Base-by-base conservation (phyloP, 2,888 invertebrate species). In the Diaperis boleti region DNA sequence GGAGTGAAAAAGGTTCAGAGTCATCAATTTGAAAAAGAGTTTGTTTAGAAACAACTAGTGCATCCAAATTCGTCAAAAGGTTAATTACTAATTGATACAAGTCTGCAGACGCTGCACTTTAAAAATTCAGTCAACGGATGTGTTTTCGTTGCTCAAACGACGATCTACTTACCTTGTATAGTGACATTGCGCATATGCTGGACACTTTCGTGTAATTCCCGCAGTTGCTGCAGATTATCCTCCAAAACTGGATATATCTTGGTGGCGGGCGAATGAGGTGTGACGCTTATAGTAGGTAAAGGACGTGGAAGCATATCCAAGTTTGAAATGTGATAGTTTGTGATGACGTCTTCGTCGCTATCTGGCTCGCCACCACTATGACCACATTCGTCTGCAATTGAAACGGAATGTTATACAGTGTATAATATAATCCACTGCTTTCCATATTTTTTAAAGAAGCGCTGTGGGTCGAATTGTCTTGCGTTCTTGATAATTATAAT, bases 261-360 rank as follows among this genome's bases (percentile, higher is more conserved):
- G 68, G 86, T 88, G 65, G 92, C 92, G 7, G 94, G 93, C 69
- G 93, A 93, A 81, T 94, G 93, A 10, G 94, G 93, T 60, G 94
- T 94, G 68, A 94, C 93, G 82, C 92, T 93, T 78, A 94, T 94
- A 60, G 90, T 94, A 65, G 94, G 94, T 79, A 89, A 79, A 56
- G 86, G 84, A 69, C 79, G 74, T 64, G 75, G 70, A 71, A 75
- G 72, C 64, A 64, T 64, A 49, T 64, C 64, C 64, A 71, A 54
- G 37, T 57, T 62, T 59, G 74, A 73, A 59, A 75, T 80, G 77
- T 88, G 86, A 82, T 90, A 91, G 80, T 90, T 90, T 35, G 90
- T 90, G 81, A 91, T 89, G 84, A 91, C 88, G 88, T 91, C 90
- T 81, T 91, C 90, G 82, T 90, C 91, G 82, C 90, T 90, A 81